phyloP scores from a whole-genome alignment of 2,797 vertebrate species.

The Danio kyathit region DNA sequence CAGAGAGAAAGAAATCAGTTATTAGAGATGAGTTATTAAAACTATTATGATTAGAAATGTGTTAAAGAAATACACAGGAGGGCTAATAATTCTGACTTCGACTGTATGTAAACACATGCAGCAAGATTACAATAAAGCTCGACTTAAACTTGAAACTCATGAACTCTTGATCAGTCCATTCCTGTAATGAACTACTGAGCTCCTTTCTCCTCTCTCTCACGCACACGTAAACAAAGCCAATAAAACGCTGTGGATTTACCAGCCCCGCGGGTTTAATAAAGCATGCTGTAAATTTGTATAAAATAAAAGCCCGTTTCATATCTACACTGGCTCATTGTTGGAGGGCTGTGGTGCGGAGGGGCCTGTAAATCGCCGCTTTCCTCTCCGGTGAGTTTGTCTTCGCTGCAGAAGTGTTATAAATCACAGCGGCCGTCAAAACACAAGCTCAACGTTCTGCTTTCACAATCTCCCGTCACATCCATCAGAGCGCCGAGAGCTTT shows the following conservation, averaged over 20 bases:
- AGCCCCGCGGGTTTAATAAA: slow-evolving; percentile 21
- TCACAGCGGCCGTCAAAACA: slow-evolving; percentile 35
- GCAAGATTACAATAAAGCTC: too few species aligned
- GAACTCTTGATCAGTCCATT: not conserved
- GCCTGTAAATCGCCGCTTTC: slow-evolving; percentile 34
- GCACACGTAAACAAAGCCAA: not conserved
- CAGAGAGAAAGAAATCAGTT: too few species aligned
- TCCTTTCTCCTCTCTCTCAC: not conserved
- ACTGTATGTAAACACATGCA: too few species aligned
- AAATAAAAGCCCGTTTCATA: slow-evolving; percentile 36
- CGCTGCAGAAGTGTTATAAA: slow-evolving; percentile 34
- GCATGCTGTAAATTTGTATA: slow-evolving; percentile 16
- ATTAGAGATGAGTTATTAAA: too few species aligned
- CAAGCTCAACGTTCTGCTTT: not conserved
- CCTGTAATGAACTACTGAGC: not conserved
- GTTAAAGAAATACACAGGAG: too few species aligned
- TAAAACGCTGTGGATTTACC: not conserved
- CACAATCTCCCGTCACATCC: slow-evolving; percentile 25
- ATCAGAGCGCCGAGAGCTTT: slow-evolving; percentile 38
- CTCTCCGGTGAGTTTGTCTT: slow-evolving; percentile 43
- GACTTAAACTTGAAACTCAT: too few species aligned
- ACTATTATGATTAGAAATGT: too few species aligned
- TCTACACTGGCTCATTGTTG: slow-evolving; percentile 42
- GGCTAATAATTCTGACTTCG: too few species aligned
- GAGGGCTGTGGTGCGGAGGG: not conserved